phyloP scores from a whole-genome alignment of 2,888 invertebrate species.

The Sarcophaga subvicina region DNA sequence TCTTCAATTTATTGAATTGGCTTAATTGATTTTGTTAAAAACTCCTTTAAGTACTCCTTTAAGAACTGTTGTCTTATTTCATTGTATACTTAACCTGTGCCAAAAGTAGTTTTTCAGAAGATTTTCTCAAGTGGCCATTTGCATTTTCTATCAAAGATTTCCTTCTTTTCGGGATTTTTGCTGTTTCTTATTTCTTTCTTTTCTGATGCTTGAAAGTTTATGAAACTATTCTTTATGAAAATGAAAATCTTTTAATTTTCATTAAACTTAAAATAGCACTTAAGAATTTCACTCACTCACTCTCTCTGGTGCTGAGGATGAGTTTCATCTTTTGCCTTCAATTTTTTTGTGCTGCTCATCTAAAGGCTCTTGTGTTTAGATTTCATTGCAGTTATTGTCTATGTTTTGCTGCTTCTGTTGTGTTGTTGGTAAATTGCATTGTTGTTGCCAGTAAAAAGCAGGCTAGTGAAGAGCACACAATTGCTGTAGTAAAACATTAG shows the following conservation, averaged over 20 bases:
- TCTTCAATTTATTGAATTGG: constrained; percentile 44
- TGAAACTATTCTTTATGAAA: background rate
- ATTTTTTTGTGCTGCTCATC: constrained; percentile 31
- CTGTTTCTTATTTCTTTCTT: background rate
- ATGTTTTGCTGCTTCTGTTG: background rate
- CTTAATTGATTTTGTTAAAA: constrained; percentile 67
- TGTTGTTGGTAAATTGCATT: constrained; percentile 8
- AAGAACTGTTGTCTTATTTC: constrained; percentile 27
- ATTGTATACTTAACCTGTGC: constrained; percentile 49
- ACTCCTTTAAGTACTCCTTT: constrained; percentile 41
- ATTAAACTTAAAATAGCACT: constrained; percentile 66
- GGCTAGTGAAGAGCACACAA: background rate
- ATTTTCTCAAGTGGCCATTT: constrained; percentile 44
- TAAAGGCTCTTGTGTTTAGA: background rate
- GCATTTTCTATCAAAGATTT: constrained; percentile 3
- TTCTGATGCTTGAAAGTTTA: background rate
- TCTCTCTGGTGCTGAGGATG: constrained; percentile 19
- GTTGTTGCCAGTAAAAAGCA: background rate
- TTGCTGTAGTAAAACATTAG: constrained; percentile 31
- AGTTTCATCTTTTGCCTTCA: constrained; percentile 35
- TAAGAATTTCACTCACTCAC: constrained; percentile 7
- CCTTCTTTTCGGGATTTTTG: background rate
- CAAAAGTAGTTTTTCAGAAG: constrained; percentile 28
- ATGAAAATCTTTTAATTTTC: constrained; percentile 66
- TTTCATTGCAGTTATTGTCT: background rate